Conservation (phyloP, 2,888 invertebrate genomes). For the Euplagia quadripunctaria region DNA sequence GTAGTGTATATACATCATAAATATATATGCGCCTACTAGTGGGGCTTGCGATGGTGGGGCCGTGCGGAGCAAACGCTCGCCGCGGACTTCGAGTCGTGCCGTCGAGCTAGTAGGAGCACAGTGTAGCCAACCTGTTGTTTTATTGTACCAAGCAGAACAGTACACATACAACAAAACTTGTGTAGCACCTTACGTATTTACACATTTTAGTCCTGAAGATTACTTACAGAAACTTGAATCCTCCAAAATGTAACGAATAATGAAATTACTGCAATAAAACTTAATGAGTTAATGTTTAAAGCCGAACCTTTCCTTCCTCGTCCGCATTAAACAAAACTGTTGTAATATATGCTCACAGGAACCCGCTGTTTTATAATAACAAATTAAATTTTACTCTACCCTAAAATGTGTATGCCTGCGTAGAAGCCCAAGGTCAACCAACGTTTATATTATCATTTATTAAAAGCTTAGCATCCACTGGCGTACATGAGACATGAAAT, state of each 20-base stretch:
- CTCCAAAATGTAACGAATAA: constrained; percentile 9
- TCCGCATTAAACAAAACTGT: constrained; percentile 11
- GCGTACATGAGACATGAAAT: constrained; percentile 41
- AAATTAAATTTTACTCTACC: constrained; percentile 38
- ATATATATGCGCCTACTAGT: too few species aligned
- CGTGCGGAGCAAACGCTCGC: too few species aligned
- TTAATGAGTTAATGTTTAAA: neutral
- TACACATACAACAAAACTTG: too few species aligned
- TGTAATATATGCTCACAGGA: constrained; percentile 6
- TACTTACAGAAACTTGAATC: neutral
- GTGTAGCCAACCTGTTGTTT: too few species aligned
- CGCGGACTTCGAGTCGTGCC: too few species aligned
- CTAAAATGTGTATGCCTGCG: constrained; percentile 30
- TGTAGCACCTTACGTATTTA: too few species aligned
- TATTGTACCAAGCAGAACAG: too few species aligned
- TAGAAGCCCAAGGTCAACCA: constrained; percentile 36
- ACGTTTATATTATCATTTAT: constrained; percentile 53
- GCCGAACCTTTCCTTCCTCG: constrained; percentile 8
- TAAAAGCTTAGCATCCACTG: constrained; percentile 38
- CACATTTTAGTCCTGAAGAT: neutral
- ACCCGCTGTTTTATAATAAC: constrained; percentile 30
- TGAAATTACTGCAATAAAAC: constrained; percentile 6
- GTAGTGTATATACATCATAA: too few species aligned
- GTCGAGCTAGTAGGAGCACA: too few species aligned
- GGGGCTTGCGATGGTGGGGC: too few species aligned